Percentiles rank a stretch among this genome's conserved stretches.
Conservation (phyloP, 2,797 vertebrate species). For the Australoheros facetus region DNA sequence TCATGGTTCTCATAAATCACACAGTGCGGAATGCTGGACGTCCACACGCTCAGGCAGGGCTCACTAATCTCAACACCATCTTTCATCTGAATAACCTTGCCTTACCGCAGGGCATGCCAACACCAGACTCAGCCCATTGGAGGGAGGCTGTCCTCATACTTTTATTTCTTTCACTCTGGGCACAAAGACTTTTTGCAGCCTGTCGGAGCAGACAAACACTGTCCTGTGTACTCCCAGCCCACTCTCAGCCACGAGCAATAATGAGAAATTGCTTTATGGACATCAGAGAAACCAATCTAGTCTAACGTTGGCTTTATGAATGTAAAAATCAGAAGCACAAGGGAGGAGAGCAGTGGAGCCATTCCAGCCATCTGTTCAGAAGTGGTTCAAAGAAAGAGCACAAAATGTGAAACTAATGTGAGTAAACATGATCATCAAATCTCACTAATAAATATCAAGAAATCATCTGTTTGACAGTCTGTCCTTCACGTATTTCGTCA, state of each 20-base stretch:
- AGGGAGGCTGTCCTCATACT: constrained; percentile 60
- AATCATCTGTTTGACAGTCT: background rate
- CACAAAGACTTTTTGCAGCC: constrained; percentile 57
- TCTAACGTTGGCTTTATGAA: constrained; percentile 72
- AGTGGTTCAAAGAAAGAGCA: constrained; percentile 63
- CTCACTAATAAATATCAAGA: background rate
- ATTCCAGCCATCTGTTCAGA: constrained; percentile 65
- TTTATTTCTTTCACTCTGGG: constrained; percentile 62
- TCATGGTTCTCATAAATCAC: constrained; percentile 86
- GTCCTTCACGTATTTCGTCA: background rate
- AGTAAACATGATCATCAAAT: constrained; percentile 66
- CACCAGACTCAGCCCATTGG: constrained; percentile 68
- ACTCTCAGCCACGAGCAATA: constrained; percentile 57
- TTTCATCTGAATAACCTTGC: constrained; percentile 85
- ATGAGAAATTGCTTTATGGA: constrained; percentile 61
- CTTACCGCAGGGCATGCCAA: constrained; percentile 74
- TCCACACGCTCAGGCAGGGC: constrained; percentile 72
- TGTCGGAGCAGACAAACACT: constrained; percentile 53
- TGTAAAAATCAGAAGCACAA: constrained; percentile 61
- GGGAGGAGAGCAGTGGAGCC: constrained; percentile 50
- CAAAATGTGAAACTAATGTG: constrained; percentile 57
- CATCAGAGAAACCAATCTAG: constrained; percentile 68
- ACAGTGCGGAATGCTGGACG: constrained; percentile 74
- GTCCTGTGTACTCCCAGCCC: constrained; percentile 42
- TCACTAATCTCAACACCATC: constrained; percentile 84